Evolutionary conservation across 2,113 vertebrate species (phyloP).

Genomic region (Indri indri): DNA sequence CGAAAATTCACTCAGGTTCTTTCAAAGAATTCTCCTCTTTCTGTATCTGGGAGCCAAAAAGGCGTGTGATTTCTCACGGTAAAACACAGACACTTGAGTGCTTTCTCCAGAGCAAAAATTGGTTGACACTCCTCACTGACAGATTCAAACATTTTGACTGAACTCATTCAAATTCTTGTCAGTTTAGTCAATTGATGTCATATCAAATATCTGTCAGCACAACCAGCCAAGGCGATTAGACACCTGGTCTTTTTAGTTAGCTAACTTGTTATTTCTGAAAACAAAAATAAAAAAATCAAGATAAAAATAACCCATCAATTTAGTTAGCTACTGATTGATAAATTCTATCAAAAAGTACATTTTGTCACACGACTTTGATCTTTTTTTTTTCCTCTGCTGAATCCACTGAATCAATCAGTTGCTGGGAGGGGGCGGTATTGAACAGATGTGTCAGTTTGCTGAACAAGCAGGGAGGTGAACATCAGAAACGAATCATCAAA

Average conservation of each 20-base stretch:
- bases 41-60: background rate
- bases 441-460: background rate
- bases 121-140: conserved; percentile 24
- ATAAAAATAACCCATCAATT: conserved; percentile 68
- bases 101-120: conserved; percentile 46
- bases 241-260: conserved; percentile 68
- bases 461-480: background rate
- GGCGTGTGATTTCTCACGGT: background rate
- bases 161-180: conserved; percentile 65
- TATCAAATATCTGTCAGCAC: conserved; percentile 62
- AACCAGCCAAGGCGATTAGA: conserved; percentile 69
- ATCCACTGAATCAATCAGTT: background rate
- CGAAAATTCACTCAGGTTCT: background rate
- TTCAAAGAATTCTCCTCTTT: conserved; percentile 35
- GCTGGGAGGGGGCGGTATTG: background rate
- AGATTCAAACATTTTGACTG: conserved; percentile 71
- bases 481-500: conserved; percentile 35
- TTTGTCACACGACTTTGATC: conserved; percentile 43
- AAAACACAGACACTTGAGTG: background rate
- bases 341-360: conserved; percentile 39
- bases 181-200: conserved; percentile 65
- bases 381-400: background rate
- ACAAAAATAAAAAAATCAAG: conserved; percentile 60
- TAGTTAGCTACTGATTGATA: conserved; percentile 53
- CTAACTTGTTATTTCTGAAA: conserved; percentile 67